phyloP scores from a whole-genome alignment of 2,797 vertebrate genomes.

The Poeciliopsis infans region DNA sequence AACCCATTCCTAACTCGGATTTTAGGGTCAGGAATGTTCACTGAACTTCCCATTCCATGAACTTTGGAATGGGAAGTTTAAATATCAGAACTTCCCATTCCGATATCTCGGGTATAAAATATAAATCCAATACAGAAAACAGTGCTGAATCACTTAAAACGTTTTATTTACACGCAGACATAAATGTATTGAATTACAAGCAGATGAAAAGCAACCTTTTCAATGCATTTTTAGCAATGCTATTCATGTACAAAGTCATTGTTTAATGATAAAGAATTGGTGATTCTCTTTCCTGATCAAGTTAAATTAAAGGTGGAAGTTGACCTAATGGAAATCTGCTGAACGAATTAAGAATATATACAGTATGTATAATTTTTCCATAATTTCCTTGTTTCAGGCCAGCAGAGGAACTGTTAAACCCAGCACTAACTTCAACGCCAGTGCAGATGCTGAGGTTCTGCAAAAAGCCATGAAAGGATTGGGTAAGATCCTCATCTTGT shows the following conservation, averaged over 20 bases:
- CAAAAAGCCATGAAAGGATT: conserved; percentile 92
- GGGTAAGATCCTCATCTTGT: conserved; percentile 75
- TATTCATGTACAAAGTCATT: not conserved
- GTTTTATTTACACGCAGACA: too few relatives aligned
- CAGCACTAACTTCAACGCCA: conserved; percentile 86
- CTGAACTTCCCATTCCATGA: too few relatives aligned
- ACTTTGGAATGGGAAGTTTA: too few relatives aligned
- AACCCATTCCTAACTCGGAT: too few relatives aligned
- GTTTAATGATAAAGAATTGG: not conserved
- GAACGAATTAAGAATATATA: not conserved
- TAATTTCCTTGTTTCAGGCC: conserved; percentile 65
- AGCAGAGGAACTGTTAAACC: conserved; percentile 81
- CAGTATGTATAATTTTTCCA: not conserved
- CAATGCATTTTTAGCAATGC: not conserved
- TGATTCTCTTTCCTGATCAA: not conserved
- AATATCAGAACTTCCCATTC: too few relatives aligned
- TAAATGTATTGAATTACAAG: too few relatives aligned
- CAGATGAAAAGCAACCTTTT: not conserved
- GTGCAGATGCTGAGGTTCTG: conserved; percentile 87
- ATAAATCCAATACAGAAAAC: too few relatives aligned
- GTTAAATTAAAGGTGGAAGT: not conserved
- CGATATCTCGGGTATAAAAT: too few relatives aligned
- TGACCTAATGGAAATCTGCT: not conserved
- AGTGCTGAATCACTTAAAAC: too few relatives aligned
- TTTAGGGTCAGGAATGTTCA: too few relatives aligned